Base-by-base conservation (phyloP, 2,113 vertebrate genomes). In the Apteryx mantelli region DNA sequence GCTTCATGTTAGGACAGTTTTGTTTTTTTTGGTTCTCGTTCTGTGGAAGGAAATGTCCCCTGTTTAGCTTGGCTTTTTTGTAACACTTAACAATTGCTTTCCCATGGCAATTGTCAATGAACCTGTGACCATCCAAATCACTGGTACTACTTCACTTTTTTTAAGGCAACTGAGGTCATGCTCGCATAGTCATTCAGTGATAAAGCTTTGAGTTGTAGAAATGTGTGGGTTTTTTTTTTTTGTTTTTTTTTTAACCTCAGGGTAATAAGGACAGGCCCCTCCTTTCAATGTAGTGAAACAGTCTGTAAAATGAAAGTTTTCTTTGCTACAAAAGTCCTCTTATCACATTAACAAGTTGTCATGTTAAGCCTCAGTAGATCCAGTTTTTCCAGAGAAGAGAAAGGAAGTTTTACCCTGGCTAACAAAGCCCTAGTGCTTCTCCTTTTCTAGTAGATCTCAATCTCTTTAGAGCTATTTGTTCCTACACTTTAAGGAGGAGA, bases 51-150 rank as follows among this genome's bases (percentile, higher is more conserved):
- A 95, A 86, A 52, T 60, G 65, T 94, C 82, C 64, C 15, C 7
- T 88, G 1, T 95, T 94, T 61, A 70, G 36, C 40, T 93, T 96
- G 92, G 82, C 80, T 88, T 86, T 92, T 86, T 53, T 92, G 88
- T 69, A 79, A 2, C 40, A 48, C 91, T 63, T 86, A 75, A 20
- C 46, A 28, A 55, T 91, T 93, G 56, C 88, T 90, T 95, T 42
- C 88, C 76, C 14, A 9, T 64, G 55, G 55, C 40, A 76, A 38
- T 89, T 76, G 73, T 56, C 77, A 84, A 7, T 46, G 52, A 85
- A 34, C 42, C 21, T 36, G 19, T 58, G 61, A 74, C 87, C 89
- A 44, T 91, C 38, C 84, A 89, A 68, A 92, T 64, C 65, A 42
- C 38, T 87, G 21, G 2, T 63, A 28, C 3, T 14, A 56, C 55